Conservation (phyloP, 2,888 invertebrate genomes). For the Altica lythri region DNA sequence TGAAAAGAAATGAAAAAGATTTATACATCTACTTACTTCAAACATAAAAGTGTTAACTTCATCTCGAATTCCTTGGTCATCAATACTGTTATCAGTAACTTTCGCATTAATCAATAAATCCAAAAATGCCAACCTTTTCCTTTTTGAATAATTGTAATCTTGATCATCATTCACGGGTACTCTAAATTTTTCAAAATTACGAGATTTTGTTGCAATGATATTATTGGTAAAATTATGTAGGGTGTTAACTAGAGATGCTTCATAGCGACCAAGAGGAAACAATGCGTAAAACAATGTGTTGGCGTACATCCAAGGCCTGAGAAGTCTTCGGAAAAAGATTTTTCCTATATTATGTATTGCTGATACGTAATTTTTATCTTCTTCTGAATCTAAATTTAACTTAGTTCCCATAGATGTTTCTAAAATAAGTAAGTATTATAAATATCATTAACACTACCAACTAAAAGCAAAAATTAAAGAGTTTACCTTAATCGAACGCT, state of each 20-base stretch:
- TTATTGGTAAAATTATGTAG: slow-evolving; percentile 44
- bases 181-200: slow-evolving; percentile 34
- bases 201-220: slow-evolving; percentile 37
- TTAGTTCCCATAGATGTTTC: slow-evolving; percentile 45
- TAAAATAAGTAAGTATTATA: slow-evolving; percentile 20
- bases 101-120: slow-evolving; percentile 44
- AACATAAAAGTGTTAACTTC: slow-evolving; percentile 68
- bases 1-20: no score
- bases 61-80: slow-evolving; percentile 60
- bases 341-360: slow-evolving; percentile 40
- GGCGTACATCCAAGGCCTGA: slow-evolving; percentile 43
- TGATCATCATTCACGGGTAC: slow-evolving; percentile 41
- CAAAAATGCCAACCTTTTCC: slow-evolving; percentile 55
- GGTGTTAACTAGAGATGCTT: slow-evolving; percentile 34
- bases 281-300: slow-evolving; percentile 31
- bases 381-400: slow-evolving; percentile 33
- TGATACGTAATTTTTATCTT: slow-evolving; percentile 38
- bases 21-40: slow-evolving; percentile 39
- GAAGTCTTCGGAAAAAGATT: slow-evolving; percentile 35
- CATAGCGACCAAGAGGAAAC: slow-evolving; percentile 26
- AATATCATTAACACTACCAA: no score
- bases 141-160: slow-evolving; percentile 47
- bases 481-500: no score
- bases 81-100: slow-evolving; percentile 37
- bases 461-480: no score